These are phyloP conservation scores for Athrips mouffetella DNA, from an alignment of 2,888 invertebrate species.

Conservation along the genomic window DNA sequence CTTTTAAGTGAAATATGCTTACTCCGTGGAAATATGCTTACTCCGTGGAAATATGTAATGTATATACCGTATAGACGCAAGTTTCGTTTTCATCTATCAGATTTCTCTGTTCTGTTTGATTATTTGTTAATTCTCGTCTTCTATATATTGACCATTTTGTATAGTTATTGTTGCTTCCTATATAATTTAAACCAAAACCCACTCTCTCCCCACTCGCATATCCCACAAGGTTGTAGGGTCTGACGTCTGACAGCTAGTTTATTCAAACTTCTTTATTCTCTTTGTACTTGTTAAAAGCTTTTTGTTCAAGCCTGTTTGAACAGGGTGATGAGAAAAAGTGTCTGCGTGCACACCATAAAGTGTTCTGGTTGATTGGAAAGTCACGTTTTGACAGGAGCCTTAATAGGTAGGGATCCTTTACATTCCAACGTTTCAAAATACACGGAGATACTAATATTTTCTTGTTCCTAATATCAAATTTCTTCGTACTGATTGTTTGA, in stretches of 20 bases:
- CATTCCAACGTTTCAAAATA: background rate
- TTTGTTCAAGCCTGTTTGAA: constrained; percentile 11
- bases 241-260: background rate
- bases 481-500: no score
- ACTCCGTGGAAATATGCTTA: no score
- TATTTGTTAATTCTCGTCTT: no score
- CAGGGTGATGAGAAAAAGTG: constrained; percentile 15
- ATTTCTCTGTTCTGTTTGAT: no score
- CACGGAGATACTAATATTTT: no score
- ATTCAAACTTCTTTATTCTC: background rate
- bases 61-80: no score
- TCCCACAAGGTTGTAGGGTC: background rate
- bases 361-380: constrained; percentile 1
- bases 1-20: no score
- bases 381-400: constrained; percentile 3
- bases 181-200: background rate
- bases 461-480: no score
- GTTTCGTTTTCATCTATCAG: no score
- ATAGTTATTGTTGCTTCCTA: no score
- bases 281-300: constrained; percentile 8
- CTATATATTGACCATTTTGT: no score
- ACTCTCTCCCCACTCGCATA: background rate
- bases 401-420: background rate
- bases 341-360: constrained; percentile 4
- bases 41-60: no score